A percentile compares a stretch with the other conserved stretches of the same genome.
These are phyloP conservation scores for Pelodiscus sinensis DNA, from an alignment of 2,113 vertebrate species.

Conservation along the genomic window DNA sequence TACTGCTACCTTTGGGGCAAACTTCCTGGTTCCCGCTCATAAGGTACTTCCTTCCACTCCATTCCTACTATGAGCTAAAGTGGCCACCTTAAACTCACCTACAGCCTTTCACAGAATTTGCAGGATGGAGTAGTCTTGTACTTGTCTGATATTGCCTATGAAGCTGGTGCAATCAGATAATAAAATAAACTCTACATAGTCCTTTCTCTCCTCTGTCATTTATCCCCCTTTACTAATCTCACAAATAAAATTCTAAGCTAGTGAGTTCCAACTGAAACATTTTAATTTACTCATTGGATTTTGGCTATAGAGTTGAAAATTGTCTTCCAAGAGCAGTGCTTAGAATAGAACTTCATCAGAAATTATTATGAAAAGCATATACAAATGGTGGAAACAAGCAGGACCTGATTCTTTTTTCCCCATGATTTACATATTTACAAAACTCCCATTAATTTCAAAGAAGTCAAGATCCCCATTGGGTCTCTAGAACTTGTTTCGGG, in stretches of 20 bases:
- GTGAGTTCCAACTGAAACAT: background rate
- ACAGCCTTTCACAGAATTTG: background rate
- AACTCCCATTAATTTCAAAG: background rate
- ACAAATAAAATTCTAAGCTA: background rate
- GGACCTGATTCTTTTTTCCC: background rate
- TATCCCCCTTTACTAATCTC: background rate
- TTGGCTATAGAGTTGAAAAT: background rate
- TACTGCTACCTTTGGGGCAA: background rate
- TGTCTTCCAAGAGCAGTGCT: background rate
- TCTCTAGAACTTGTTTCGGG: rapidly evolving
- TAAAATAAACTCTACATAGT: background rate
- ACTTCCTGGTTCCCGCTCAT: background rate
- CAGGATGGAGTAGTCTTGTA: background rate
- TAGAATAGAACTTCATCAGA: background rate
- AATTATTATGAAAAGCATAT: background rate
- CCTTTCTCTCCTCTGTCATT: background rate
- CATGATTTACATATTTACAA: background rate
- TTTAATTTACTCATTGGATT: background rate
- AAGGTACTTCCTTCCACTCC: background rate
- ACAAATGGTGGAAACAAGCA: background rate
- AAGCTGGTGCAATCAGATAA: background rate
- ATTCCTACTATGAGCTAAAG: background rate
- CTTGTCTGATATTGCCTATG: background rate
- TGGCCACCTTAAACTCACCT: background rate
- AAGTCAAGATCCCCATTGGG: rapidly evolving